Evolutionary conservation across 2,888 invertebrate species (phyloP).

Genomic region (Entomobrya multifasciata): DNA sequence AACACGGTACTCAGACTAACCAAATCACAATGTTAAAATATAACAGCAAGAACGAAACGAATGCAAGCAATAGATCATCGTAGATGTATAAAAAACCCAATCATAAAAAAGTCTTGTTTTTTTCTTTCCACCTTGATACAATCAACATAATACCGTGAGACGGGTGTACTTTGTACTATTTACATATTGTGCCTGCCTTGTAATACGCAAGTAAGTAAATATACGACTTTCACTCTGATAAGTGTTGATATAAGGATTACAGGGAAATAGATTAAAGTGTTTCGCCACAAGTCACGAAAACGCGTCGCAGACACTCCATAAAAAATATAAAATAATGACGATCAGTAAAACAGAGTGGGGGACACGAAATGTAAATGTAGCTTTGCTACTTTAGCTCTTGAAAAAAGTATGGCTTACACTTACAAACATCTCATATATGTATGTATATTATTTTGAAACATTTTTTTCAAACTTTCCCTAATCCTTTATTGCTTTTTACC

Average conservation of each 20-base stretch:
- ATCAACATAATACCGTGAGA: background rate
- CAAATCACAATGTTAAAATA: too few species aligned
- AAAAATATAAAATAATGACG: slow-evolving; percentile 55
- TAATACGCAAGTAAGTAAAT: too few species aligned
- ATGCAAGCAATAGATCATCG: too few species aligned
- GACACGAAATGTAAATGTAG: background rate
- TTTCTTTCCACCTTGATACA: background rate
- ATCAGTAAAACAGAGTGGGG: slow-evolving; percentile 32
- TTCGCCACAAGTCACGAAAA: slow-evolving; percentile 60
- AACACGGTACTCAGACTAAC: too few species aligned
- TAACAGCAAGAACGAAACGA: too few species aligned
- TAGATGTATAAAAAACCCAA: background rate
- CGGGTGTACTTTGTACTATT: background rate
- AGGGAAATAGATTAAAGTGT: slow-evolving; percentile 65
- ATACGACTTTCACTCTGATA: slow-evolving; percentile 9
- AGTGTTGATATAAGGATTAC: slow-evolving; percentile 48
- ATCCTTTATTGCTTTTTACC: too few species aligned
- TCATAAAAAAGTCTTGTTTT: background rate
- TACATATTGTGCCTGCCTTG: too few species aligned
- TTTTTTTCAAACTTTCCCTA: too few species aligned
- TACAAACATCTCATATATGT: too few species aligned
- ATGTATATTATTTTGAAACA: too few species aligned
- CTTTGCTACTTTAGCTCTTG: background rate
- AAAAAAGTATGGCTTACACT: slow-evolving; percentile 3
- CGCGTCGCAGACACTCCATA: slow-evolving; percentile 41